Evolutionary conservation across 2,113 vertebrate species (phyloP).

Genomic region (Corythaeola cristata): DNA sequence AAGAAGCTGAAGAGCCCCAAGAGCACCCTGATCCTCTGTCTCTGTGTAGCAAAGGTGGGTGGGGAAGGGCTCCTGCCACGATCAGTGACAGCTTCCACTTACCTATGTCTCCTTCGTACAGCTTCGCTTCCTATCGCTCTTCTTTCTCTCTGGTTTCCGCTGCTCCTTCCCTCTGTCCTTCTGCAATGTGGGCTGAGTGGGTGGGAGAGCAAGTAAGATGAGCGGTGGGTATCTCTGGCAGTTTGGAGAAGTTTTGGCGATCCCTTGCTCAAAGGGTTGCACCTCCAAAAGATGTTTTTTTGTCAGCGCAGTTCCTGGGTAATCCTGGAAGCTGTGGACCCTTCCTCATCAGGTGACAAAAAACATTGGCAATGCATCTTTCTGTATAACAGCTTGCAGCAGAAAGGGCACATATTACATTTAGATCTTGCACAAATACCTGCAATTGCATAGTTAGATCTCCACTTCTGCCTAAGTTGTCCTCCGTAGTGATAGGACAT

Average conservation of each 20-base stretch:
- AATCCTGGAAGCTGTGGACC: not conserved
- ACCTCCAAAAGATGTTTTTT: not conserved
- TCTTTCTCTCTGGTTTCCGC: not conserved
- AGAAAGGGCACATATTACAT: not conserved
- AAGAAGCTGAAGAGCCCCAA: not conserved
- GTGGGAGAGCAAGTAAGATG: not conserved
- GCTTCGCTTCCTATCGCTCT: not conserved
- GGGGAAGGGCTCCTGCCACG: not conserved
- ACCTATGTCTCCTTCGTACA: not conserved
- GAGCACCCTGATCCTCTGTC: not conserved
- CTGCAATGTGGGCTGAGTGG: not conserved
- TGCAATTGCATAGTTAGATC: not conserved
- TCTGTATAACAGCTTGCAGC: not conserved
- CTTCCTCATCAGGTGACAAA: not conserved
- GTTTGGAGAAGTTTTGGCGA: not conserved
- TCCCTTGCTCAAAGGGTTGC: not conserved
- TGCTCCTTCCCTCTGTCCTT: not conserved
- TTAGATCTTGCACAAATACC: not conserved
- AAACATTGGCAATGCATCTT: not conserved
- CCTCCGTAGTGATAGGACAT: not conserved
- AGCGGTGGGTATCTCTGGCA: not conserved
- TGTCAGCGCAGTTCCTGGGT: not conserved
- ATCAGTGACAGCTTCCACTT: not conserved
- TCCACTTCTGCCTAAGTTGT: not conserved
- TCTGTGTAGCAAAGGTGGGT: not conserved